phyloP scores from a whole-genome alignment of 2,888 invertebrate species.

The Synergus gifuensis region DNA sequence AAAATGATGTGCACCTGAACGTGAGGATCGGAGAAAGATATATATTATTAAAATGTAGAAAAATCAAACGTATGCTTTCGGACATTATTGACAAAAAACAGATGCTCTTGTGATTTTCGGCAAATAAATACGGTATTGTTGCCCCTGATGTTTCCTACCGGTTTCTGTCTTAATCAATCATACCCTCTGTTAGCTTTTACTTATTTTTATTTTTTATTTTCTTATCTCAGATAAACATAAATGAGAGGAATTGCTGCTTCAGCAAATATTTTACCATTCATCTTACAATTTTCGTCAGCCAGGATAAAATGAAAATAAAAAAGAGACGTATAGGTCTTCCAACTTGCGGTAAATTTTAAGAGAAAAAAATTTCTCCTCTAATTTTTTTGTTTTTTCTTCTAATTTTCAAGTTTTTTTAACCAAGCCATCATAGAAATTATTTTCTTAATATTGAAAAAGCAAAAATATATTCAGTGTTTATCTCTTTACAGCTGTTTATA shows the following conservation, averaged over 20 bases:
- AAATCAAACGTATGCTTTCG: neutral
- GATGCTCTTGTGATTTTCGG: neutral
- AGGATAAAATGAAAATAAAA: neutral
- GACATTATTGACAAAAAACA: neutral
- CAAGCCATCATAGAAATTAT: too few relatives aligned
- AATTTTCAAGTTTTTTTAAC: neutral
- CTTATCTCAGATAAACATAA: slow-evolving; percentile 10
- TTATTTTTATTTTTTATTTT: neutral
- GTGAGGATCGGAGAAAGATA: too few relatives aligned
- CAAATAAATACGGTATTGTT: neutral
- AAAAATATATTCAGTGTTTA: too few relatives aligned
- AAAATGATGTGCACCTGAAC: too few relatives aligned
- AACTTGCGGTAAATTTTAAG: neutral
- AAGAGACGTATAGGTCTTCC: neutral
- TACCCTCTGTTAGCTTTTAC: neutral
- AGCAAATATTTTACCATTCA: slow-evolving; percentile 19
- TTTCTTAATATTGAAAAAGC: too few relatives aligned
- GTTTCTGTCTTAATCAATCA: neutral
- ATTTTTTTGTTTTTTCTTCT: neutral
- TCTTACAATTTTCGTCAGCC: neutral
- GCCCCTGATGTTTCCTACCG: neutral
- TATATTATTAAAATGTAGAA: neutral
- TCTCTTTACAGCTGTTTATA: too few relatives aligned
- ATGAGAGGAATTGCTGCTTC: neutral
- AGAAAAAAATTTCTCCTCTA: neutral